Conservation (phyloP, 2,113 vertebrate genomes). For the Galemys pyrenaicus region DNA sequence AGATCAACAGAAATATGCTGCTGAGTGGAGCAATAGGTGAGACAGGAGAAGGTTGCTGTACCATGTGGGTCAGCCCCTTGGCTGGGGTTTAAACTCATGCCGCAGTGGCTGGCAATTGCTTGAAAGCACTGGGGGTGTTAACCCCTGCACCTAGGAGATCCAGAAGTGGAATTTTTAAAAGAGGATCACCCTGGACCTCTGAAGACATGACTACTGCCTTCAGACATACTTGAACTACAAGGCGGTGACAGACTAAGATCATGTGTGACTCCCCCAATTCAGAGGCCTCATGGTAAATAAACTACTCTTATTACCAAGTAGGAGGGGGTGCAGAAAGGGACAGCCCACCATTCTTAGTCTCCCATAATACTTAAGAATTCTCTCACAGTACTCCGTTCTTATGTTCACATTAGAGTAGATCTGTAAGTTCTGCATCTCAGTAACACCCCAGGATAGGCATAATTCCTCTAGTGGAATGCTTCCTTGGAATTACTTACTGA, state of each 20-base stretch:
- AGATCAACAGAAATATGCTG: too few relatives aligned
- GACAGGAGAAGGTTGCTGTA: too few relatives aligned
- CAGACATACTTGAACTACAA: too few relatives aligned
- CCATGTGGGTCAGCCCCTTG: too few relatives aligned
- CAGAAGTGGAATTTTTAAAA: background rate
- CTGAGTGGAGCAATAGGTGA: too few relatives aligned
- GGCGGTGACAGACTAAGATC: background rate
- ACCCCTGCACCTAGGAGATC: too few relatives aligned
- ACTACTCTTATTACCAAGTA: background rate
- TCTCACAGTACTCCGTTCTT: too few relatives aligned
- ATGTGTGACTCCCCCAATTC: background rate
- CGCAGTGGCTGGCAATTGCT: too few relatives aligned
- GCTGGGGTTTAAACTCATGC: too few relatives aligned
- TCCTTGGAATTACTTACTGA: background rate
- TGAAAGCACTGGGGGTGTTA: too few relatives aligned
- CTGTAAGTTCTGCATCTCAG: background rate
- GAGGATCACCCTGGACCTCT: background rate
- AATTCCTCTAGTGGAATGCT: background rate
- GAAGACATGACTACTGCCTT: background rate
- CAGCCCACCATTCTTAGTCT: too few relatives aligned
- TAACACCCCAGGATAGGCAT: background rate
- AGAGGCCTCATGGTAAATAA: background rate
- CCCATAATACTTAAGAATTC: background rate
- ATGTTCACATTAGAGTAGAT: fast-evolving
- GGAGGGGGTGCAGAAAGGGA: background rate